Conservation (phyloP, 1,140 invertebrate genomes). For the Cepaea nemoralis region DNA sequence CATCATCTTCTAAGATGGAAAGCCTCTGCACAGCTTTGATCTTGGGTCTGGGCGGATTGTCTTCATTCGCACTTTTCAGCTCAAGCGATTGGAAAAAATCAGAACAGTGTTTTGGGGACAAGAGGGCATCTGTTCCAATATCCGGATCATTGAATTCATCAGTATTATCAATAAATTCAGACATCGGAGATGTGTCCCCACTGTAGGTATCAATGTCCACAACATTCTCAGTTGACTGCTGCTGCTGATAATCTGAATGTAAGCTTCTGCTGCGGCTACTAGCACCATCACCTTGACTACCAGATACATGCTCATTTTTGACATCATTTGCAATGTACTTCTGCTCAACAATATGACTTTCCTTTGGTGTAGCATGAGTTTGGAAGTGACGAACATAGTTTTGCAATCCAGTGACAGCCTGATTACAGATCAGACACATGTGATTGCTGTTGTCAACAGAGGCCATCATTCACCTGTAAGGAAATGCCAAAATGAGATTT, state of each 20-base stretch:
- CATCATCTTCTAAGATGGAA: constrained; percentile 40
- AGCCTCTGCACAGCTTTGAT: constrained; percentile 35
- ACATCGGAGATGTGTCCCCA: constrained; percentile 44
- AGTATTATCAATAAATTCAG: constrained; percentile 43
- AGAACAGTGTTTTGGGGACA: constrained; percentile 32
- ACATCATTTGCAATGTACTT: neutral
- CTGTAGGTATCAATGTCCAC: constrained; percentile 28
- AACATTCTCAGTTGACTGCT: neutral
- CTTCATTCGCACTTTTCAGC: constrained; percentile 82
- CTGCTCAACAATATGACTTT: constrained; percentile 22
- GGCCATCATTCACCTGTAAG: constrained; percentile 32
- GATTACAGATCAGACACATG: constrained; percentile 86
- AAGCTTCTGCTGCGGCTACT: neutral
- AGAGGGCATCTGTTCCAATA: constrained; percentile 14
- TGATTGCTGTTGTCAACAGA: constrained; percentile 72
- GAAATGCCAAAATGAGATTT: neutral
- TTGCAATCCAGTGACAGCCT: constrained; percentile 83
- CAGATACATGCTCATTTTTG: neutral
- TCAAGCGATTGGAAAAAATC: constrained; percentile 86
- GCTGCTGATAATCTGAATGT: neutral
- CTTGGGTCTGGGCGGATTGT: constrained; percentile 24
- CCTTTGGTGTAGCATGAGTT: constrained; percentile 23
- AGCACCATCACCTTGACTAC: neutral
- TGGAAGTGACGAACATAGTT: constrained; percentile 82
- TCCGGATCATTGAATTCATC: constrained; percentile 36